Evolutionary conservation across 1,140 invertebrate species (phyloP).

Genomic region (Hermetia illucens): DNA sequence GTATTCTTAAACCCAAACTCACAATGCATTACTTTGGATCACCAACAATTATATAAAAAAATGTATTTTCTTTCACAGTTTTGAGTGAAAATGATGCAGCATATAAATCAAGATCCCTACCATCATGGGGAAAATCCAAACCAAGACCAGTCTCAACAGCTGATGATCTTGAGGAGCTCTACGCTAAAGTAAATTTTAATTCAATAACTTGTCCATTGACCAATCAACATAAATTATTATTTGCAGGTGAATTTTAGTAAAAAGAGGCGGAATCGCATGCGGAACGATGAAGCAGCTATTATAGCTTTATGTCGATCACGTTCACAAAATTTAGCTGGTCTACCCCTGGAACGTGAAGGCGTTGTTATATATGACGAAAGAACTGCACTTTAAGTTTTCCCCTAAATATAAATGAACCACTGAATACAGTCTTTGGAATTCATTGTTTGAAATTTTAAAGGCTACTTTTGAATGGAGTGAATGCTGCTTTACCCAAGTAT

Average conservation of each 20-base stretch:
- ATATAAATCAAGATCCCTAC: conserved; percentile 50
- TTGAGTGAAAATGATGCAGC: conserved; percentile 35
- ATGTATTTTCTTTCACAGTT: conserved; percentile 30
- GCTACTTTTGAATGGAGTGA: too few relatives aligned
- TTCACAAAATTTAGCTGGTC: conserved; percentile 44
- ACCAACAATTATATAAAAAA: conserved; percentile 4
- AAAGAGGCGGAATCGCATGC: conserved; percentile 56
- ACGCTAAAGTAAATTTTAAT: conserved; percentile 43
- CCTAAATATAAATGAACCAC: too few relatives aligned
- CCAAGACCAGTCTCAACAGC: conserved; percentile 47
- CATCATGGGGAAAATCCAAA: conserved; percentile 47
- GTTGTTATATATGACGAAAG: conserved; percentile 60
- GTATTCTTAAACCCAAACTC: too few relatives aligned
- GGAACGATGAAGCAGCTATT: conserved; percentile 57
- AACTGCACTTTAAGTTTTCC: conserved; percentile 40
- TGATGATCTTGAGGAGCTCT: conserved; percentile 51
- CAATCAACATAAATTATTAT: conserved; percentile 9
- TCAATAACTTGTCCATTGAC: neutral
- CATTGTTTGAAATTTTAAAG: too few relatives aligned
- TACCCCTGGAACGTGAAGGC: conserved; percentile 39
- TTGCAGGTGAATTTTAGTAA: conserved; percentile 52
- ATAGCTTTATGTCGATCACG: conserved; percentile 57
- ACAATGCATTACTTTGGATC: too few relatives aligned
- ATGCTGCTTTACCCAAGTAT: too few relatives aligned
- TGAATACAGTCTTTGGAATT: too few relatives aligned